phyloP scores from a whole-genome alignment of 2,888 invertebrate species.

The Macrosiphum euphorbiae region DNA sequence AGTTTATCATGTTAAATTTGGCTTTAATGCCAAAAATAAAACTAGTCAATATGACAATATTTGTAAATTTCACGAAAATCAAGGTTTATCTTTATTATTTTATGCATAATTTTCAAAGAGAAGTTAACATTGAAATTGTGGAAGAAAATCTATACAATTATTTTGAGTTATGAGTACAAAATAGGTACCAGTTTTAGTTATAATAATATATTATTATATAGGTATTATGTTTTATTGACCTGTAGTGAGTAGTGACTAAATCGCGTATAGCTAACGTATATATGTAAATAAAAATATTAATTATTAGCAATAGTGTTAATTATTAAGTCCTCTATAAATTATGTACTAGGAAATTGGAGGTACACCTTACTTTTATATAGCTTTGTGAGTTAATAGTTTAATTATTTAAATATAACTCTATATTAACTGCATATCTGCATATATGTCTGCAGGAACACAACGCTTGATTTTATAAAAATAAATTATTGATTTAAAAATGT shows the following conservation, averaged over 20 bases:
- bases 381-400: neutral
- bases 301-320: neutral
- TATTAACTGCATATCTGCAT: neutral
- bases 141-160: constrained; percentile 24
- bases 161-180: neutral
- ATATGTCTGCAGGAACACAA: neutral
- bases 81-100: constrained; percentile 42
- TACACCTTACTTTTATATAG: neutral
- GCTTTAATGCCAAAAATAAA: neutral
- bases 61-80: constrained; percentile 32
- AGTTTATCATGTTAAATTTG: constrained; percentile 17
- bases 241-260: neutral
- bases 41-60: constrained; percentile 39
- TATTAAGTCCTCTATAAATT: neutral
- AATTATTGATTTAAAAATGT: neutral
- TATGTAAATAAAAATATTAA: neutral
- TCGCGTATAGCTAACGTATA: neutral
- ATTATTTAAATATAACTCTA: neutral
- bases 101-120: constrained; percentile 6
- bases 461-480: neutral
- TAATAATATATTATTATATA: neutral
- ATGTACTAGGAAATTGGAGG: neutral
- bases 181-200: constrained; percentile 15
- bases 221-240: neutral
- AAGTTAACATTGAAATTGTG: constrained; percentile 48